Conservation (phyloP, 2,113 vertebrate species). For the Shinisaurus crocodilurus region DNA sequence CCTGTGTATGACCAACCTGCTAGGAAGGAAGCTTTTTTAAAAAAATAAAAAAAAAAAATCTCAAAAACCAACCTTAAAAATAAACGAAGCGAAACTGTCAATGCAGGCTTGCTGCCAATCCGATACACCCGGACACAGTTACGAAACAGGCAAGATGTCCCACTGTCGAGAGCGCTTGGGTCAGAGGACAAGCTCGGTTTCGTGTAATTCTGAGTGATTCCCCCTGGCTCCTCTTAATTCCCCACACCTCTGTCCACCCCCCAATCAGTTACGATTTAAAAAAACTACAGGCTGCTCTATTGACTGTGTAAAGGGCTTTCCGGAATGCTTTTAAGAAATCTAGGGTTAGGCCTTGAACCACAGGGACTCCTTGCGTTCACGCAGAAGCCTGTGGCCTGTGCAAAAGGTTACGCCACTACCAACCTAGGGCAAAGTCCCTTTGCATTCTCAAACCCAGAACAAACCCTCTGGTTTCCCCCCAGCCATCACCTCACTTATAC, state of each 20-base stretch:
- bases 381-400: too few species aligned
- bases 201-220: too few species aligned
- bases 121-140: rapidly evolving
- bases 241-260: not conserved
- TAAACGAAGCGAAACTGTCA: not conserved
- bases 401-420: not conserved
- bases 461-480: not conserved
- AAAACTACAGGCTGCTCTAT: not conserved
- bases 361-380: not conserved
- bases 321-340: not conserved
- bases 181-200: not conserved
- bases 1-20: slow-evolving; percentile 68
- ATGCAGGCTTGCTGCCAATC: too few species aligned
- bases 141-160: too few species aligned
- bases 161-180: not conserved
- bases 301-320: not conserved
- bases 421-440: too few species aligned
- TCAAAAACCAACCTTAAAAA: not conserved
- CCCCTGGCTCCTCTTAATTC: not conserved
- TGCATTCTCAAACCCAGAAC: not conserved
- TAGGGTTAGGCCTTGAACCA: not conserved
- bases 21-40: slow-evolving; percentile 62
- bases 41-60: too few species aligned
- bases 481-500: not conserved
- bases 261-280: too few species aligned